Percentiles rank a stretch among this genome's conserved stretches.
Conservation (phyloP, 2,888 invertebrate species). For the Eupithecia abbreviata region DNA sequence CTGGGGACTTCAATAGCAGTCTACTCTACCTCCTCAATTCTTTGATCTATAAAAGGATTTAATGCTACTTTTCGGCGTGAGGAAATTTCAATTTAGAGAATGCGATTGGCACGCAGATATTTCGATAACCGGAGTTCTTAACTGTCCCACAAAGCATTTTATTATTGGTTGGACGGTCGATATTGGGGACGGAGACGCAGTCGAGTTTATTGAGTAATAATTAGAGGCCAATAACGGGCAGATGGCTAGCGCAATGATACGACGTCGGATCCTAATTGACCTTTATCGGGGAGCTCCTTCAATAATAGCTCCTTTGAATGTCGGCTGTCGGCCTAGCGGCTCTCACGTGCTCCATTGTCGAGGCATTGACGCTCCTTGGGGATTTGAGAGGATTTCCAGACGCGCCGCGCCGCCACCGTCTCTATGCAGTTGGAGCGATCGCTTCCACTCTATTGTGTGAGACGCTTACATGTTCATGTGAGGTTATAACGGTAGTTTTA, state of each 20-base stretch:
- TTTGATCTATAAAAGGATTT: slow-evolving; percentile 77
- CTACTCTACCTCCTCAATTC: slow-evolving; percentile 68
- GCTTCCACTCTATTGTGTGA: slow-evolving; percentile 54
- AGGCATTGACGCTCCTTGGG: slow-evolving; percentile 67
- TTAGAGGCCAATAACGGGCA: slow-evolving; percentile 52
- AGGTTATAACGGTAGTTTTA: slow-evolving; percentile 51
- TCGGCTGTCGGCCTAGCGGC: slow-evolving; percentile 58
- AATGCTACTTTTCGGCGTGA: slow-evolving; percentile 66
- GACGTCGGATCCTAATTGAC: slow-evolving; percentile 69
- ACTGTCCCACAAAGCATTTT: slow-evolving; percentile 48
- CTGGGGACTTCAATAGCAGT: slow-evolving; percentile 78
- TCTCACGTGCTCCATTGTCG: slow-evolving; percentile 68
- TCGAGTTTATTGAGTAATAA: slow-evolving; percentile 54
- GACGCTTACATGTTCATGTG: slow-evolving; percentile 50
- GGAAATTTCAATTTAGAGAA: slow-evolving; percentile 64
- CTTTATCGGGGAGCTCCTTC: slow-evolving; percentile 67
- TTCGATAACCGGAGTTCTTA: slow-evolving; percentile 39
- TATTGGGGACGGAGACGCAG: slow-evolving; percentile 37
- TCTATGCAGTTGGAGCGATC: slow-evolving; percentile 54
- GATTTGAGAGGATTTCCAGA: slow-evolving; percentile 72
- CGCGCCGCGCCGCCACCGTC: slow-evolving; percentile 53
- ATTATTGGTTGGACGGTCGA: slow-evolving; percentile 46
- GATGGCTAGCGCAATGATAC: slow-evolving; percentile 50
- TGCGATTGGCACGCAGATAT: slow-evolving; percentile 50
- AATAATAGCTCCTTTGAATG: slow-evolving; percentile 75